Base-by-base conservation (phyloP, 2,888 invertebrate genomes). In the Lepidochrysops patricia region DNA sequence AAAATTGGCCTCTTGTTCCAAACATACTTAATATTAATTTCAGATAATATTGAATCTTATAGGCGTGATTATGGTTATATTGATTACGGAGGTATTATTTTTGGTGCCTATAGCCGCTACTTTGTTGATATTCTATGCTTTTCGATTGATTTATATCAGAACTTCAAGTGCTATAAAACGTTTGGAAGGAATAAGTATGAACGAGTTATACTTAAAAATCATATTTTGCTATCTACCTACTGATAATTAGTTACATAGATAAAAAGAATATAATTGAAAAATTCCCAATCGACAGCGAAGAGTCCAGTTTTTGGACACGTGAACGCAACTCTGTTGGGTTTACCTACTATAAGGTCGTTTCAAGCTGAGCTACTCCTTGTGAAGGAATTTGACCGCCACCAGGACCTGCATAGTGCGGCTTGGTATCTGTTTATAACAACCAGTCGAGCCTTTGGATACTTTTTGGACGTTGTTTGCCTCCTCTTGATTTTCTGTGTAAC, bases 291-390 rank as follows among this genome's bases (percentile, higher is more conserved):
- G 32, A 58, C 84, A 96, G 96, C 95, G 67, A 91, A 95, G 60
- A 95, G 96, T 72, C 97, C 97, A 0, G 94, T 97, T 0, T 96
- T 95, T 75, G 92, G 94, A 0, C 96, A 96, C 76, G 83, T 97
- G 35, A 95, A 93, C 72, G 93, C 95, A 6, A 93, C 95, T 0
- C 86, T 97, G 2, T 92, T 94, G 67, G 97, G 97, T 0, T 79
- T 97, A 23, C 92, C 94, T 0, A 96, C 96, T 0, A 94, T 97
- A 52, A 85, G 97, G 60, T 94, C 96, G 0, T 95, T 93, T 70
- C 90, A 91, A 1, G 93, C 94, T 0, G 92, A 96, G 76, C 71
- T 87, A 1, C 91, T 92, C 4, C 89, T 96, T 57, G 83, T 87
- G 1, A 76, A 81, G 12, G 91, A 92, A 69, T 92, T 92, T 74